Evolutionary conservation across 2,113 vertebrate species (phyloP).

Genomic region (Sinocyclocheilus anshuiensis): DNA sequence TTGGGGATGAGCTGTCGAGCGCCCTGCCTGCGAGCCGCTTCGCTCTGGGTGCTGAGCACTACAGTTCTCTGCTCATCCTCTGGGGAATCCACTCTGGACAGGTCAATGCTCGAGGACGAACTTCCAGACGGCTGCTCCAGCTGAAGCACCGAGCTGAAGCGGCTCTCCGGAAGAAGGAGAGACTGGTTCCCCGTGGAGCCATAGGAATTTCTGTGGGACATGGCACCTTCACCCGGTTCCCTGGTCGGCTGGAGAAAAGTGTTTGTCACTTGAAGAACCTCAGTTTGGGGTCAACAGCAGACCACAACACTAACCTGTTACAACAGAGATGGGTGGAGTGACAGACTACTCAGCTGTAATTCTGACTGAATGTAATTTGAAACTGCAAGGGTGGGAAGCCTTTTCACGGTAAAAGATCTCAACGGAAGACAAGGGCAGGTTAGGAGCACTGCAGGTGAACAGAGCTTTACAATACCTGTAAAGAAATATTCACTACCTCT

Average conservation of each 20-base stretch:
- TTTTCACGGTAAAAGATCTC: not conserved
- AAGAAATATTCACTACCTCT: not conserved
- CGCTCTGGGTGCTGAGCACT: conserved; percentile 85
- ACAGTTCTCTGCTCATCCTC: conserved; percentile 53
- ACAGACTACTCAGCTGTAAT: not conserved
- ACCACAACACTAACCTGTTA: conserved; percentile 23
- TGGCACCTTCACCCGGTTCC: conserved; percentile 54
- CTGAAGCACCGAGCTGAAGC: conserved; percentile 72
- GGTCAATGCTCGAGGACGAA: conserved; percentile 20
- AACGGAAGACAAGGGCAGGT: not conserved
- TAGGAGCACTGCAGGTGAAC: not conserved
- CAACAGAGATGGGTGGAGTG: conserved; percentile 29
- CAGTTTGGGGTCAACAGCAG: not conserved
- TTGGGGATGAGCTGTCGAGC: conserved; percentile 89
- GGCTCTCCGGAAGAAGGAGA: conserved; percentile 69
- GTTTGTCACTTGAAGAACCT: not conserved
- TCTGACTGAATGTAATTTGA: not conserved
- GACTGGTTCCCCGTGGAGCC: conserved; percentile 67
- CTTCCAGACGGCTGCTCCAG: conserved; percentile 11
- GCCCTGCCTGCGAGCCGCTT: conserved; percentile 78
- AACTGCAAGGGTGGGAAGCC: not conserved
- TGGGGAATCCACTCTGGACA: not conserved
- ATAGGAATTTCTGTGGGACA: conserved; percentile 73
- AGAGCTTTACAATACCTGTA: not conserved
- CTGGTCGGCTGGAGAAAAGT: not conserved